These are phyloP conservation scores for Lepus townsendii DNA, from an alignment of 2,797 vertebrate species.

Conservation along the genomic window DNA sequence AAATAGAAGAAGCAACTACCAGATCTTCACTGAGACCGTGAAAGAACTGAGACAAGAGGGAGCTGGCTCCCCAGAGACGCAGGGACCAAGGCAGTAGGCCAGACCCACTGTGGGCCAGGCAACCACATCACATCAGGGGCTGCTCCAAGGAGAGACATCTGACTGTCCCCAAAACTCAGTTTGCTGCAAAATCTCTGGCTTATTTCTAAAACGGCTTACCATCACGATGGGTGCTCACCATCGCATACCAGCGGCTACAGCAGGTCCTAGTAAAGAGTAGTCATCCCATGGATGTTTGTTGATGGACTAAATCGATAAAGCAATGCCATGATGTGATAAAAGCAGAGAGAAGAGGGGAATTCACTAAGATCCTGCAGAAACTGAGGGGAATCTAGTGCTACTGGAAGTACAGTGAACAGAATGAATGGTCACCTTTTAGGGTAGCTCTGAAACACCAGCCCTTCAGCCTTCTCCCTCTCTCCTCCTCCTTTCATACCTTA, in stretches of 20 bases:
- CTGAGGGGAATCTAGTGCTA: accelerated
- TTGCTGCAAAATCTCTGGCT: background rate
- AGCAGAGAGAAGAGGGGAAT: background rate
- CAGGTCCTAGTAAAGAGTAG: background rate
- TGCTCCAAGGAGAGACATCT: background rate
- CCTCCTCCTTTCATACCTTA: background rate
- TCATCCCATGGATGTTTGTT: accelerated
- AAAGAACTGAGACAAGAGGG: background rate
- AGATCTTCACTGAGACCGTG: background rate
- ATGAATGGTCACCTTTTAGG: too few relatives aligned
- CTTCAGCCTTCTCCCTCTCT: background rate
- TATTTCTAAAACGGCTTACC: background rate
- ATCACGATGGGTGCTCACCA: background rate
- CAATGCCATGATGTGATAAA: background rate
- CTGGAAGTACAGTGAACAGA: too few relatives aligned
- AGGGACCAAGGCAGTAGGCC: background rate
- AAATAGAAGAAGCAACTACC: background rate
- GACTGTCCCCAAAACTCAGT: background rate
- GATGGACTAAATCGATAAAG: background rate
- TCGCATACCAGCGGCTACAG: background rate
- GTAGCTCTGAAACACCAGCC: background rate
- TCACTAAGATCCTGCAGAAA: background rate
- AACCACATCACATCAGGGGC: accelerated
- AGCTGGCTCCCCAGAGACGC: background rate
- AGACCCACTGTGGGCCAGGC: accelerated